Base-by-base conservation (phyloP, 2,113 vertebrate species). In the Macquaria ambigua region DNA sequence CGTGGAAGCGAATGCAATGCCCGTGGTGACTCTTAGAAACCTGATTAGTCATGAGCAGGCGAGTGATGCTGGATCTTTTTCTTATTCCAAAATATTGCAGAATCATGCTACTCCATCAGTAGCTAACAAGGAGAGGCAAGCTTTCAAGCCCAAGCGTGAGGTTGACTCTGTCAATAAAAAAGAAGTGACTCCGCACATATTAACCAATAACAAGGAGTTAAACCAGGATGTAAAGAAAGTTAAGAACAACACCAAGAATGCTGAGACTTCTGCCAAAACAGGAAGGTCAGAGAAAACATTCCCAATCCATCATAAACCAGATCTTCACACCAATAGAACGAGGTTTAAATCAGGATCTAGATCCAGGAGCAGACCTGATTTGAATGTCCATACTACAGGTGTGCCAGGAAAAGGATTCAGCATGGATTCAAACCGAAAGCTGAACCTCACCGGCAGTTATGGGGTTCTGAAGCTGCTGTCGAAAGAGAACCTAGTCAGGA, bases 401-500 rank as follows among this genome's bases (percentile, higher is more conserved):
- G 85, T 93, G 28, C 94, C 91, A 1, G 91, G 83, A 15, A 96
- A 93, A 74, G 89, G 84, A 15, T 74, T 88, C 58, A 70, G 68
- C 67, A 25, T 85, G 11, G 94, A 95, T 10, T 82, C 90, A 1
- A 92, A 83, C 34, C 83, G 90, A 61, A 96, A 95, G 87, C 75
- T 95, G 1, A 96, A 96, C 88, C 90, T 95, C 70, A 96, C 95
- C 0, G 94, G 94, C 43, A 94, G 92, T 77, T 94, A 92, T 3
- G 95, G 92, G 7, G 91, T 96, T 14, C 83, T 96, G 64, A 95
- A 95, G 84, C 89, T 95, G 69, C 92, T 95, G 78, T 96, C 95
- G 0, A 95, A 96, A 77, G 95, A 96, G 20, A 96, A 93, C 90
- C 90, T 96, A 3, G 94, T 96, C 21, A 86, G 95, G 82, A 95